A percentile compares a stretch with the other conserved stretches of the same genome.
These are phyloP conservation scores for Girardinichthys multiradiatus DNA, from an alignment of 2,113 vertebrate species.

Conservation along the genomic window DNA sequence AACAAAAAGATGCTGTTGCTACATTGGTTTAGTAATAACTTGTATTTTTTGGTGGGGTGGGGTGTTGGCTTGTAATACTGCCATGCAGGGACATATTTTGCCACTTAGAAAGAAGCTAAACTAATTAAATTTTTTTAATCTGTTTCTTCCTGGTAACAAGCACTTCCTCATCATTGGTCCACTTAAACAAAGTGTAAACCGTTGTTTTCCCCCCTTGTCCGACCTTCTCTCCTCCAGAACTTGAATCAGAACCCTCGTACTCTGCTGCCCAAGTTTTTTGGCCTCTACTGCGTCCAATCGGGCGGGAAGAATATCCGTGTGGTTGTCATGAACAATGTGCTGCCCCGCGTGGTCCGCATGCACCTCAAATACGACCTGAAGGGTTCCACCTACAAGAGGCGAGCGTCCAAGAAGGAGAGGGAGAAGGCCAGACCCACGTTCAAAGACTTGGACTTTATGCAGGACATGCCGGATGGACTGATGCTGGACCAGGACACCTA, in stretches of 20 bases:
- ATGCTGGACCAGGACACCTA: slow-evolving; percentile 94
- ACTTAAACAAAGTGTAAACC: background rate
- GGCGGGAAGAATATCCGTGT: slow-evolving; percentile 98
- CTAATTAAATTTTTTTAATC: too few relatives aligned
- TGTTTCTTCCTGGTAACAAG: too few relatives aligned
- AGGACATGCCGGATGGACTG: slow-evolving; percentile 91
- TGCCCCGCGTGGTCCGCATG: slow-evolving; percentile 95
- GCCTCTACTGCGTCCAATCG: slow-evolving; percentile 96
- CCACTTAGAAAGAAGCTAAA: too few relatives aligned
- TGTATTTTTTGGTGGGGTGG: too few relatives aligned
- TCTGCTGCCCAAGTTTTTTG: slow-evolving; percentile 96
- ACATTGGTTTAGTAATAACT: too few relatives aligned
- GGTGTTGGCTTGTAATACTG: too few relatives aligned
- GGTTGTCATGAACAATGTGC: slow-evolving; percentile 98
- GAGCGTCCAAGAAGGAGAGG: slow-evolving; percentile 94
- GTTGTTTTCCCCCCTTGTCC: background rate
- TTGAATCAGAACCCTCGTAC: slow-evolving; percentile 98
- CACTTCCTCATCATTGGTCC: background rate
- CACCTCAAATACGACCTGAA: slow-evolving; percentile 98
- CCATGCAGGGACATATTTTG: too few relatives aligned
- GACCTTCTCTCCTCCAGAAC: slow-evolving; percentile 80
- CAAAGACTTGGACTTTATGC: slow-evolving; percentile 98
- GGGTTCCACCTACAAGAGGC: slow-evolving; percentile 96
- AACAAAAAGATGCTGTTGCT: too few relatives aligned
- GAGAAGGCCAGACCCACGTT: slow-evolving; percentile 93